These are phyloP conservation scores for Panthera uncia DNA, from an alignment of 2,113 vertebrate species.

Conservation along the genomic window DNA sequence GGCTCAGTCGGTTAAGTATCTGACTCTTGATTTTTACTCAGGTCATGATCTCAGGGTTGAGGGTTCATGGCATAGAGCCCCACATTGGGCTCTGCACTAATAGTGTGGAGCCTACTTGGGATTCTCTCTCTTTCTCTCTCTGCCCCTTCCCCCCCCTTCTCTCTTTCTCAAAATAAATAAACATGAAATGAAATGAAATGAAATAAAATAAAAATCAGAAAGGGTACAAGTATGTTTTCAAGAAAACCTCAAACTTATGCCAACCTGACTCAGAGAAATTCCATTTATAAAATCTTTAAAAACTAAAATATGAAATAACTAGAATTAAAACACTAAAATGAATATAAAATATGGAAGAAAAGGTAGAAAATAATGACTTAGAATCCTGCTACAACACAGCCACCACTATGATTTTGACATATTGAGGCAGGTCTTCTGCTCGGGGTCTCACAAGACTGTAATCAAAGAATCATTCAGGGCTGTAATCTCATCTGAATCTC, in stretches of 20 bases:
- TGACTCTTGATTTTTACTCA: too few relatives aligned
- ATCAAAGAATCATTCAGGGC: background rate
- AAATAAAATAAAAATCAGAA: background rate
- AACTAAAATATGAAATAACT: background rate
- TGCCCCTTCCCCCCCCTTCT: too few relatives aligned
- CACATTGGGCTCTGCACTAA: too few relatives aligned
- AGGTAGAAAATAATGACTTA: background rate
- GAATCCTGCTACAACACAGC: background rate
- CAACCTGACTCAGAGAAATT: background rate
- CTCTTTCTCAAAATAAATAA: too few relatives aligned
- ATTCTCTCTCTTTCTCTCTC: too few relatives aligned
- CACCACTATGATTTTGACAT: background rate
- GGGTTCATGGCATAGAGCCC: too few relatives aligned
- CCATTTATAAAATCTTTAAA: background rate
- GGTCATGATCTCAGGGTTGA: too few relatives aligned
- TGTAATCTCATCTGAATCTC: background rate
- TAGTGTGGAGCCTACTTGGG: too few relatives aligned
- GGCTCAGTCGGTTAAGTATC: too few relatives aligned
- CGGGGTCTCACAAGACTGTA: background rate
- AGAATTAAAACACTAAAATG: background rate
- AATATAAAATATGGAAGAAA: background rate
- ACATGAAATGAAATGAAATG: too few relatives aligned
- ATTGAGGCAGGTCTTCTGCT: background rate
- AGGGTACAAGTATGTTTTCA: background rate
- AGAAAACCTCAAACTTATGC: slow-evolving; percentile 6